Evolutionary conservation across 2,797 vertebrate genomes (phyloP), one percentile per base, ranked within the genome.

Genomic region (Galagoides demidoff): DNA sequence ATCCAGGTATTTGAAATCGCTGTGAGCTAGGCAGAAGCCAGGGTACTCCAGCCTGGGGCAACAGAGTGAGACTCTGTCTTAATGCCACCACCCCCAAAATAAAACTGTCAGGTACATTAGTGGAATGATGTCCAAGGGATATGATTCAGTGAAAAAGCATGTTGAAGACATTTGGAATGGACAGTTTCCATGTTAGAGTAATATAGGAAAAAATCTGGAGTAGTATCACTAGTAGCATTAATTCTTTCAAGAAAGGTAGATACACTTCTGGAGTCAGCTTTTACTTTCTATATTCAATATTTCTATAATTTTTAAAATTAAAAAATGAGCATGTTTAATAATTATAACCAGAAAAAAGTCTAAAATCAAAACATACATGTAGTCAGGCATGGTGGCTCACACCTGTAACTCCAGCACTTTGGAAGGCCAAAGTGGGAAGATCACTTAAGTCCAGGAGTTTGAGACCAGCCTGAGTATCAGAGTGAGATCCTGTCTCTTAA

Each of bases 161-260:
- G 12, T 1, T 77, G 45, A 95, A 85, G 22, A 89, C 3, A 64
- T 43, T 55, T 87, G 64, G 37, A 92, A 89, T 10, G 37, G 45
- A 64, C 61, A 77, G 14, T 55, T 70, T 71, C 37, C 66, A 86
- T 45, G 49, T 78, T 63, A 78, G 43, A 82, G 8, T 43, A 95
- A 86, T 64, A 63, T 2, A 84, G 66, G 64, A 91, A 92, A 92
- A 92, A 39, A 84, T 17, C 6, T 64, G 13, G 22, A 95, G 55
- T 61, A 95, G 52, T 7, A 78, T 45, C 37, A 81, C 16, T 37
- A 66, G 31, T 83, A 90, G 74, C 25, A 71, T 34, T 52, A 52
- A 78, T 78, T 90, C n/a, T 92, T 95, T 68, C 20, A 86, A 85
- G 29, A 34, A 96, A 90, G 70, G 68, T 34, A 94, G 76, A 94